phyloP scores from a whole-genome alignment of 2,113 vertebrate species.

The Anas platyrhynchos region DNA sequence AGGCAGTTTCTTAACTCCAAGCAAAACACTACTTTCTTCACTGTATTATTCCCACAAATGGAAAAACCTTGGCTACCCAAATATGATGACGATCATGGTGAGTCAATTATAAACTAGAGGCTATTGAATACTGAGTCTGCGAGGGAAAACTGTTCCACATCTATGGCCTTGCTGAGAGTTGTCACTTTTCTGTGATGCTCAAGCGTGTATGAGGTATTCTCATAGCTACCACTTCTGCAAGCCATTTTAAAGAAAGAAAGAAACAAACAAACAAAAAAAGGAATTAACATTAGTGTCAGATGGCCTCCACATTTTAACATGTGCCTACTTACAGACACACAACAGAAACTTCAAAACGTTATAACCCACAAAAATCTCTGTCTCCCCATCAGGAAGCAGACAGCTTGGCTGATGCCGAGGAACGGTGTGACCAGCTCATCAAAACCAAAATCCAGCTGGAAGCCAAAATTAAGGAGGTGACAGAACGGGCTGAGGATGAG shows the following conservation, averaged over 20 bases:
- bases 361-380: neutral
- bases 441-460: constrained; percentile 88
- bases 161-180: no score
- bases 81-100: neutral
- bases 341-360: neutral
- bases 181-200: no score
- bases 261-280: no score
- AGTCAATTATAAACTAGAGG: neutral
- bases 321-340: no score
- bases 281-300: no score
- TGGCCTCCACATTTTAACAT: no score
- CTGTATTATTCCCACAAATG: neutral
- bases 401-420: constrained; percentile 83
- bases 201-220: no score
- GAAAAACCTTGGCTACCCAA: neutral
- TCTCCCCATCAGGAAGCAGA: constrained; percentile 77
- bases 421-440: constrained; percentile 85
- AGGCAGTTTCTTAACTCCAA: neutral
- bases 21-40: neutral
- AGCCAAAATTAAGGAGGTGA: constrained; percentile 84
- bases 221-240: no score
- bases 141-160: no score
- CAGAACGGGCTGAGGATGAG: constrained; percentile 76
- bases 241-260: no score
- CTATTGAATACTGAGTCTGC: neutral